A percentile compares a stretch with the other conserved stretches of the same genome.
Conservation (phyloP, 1,140 invertebrate genomes). For the Achroia grisella region DNA sequence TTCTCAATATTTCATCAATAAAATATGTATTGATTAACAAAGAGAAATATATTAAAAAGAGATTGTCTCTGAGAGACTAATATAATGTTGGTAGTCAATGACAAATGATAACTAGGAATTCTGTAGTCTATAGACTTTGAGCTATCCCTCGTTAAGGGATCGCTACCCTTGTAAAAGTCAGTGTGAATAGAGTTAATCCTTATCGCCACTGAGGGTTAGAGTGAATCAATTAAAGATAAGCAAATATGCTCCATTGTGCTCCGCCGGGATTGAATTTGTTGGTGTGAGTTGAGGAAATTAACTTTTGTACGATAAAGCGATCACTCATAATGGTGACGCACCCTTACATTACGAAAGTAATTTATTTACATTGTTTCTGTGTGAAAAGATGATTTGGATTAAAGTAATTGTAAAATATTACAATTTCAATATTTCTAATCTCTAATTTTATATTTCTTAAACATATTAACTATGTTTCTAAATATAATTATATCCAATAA, state of each 20-base stretch:
- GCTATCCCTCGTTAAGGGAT: constrained; percentile 52
- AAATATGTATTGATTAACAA: no score
- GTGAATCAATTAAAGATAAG: constrained; percentile 73
- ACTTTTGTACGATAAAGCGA: constrained; percentile 60
- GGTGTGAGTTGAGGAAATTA: constrained; percentile 64
- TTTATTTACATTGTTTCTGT: constrained; percentile 31
- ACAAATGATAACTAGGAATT: not conserved
- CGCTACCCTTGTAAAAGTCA: constrained; percentile 68
- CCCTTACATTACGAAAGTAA: constrained; percentile 36
- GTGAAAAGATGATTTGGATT: no score
- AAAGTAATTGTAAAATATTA: no score
- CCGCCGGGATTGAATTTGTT: constrained; percentile 55
- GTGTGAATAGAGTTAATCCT: constrained; percentile 68
- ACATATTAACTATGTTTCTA: no score
- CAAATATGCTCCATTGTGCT: constrained; percentile 65
- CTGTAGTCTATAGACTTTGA: constrained; percentile 23
- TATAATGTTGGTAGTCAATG: no score
- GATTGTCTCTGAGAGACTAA: no score
- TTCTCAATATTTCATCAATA: no score
- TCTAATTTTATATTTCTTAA: no score
- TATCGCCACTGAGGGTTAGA: constrained; percentile 58
- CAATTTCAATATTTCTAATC: no score
- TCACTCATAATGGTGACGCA: constrained; percentile 50
- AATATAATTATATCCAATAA: no score
- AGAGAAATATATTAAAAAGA: no score